Conservation (phyloP, 1,140 invertebrate genomes). For the Coelopa frigida region DNA sequence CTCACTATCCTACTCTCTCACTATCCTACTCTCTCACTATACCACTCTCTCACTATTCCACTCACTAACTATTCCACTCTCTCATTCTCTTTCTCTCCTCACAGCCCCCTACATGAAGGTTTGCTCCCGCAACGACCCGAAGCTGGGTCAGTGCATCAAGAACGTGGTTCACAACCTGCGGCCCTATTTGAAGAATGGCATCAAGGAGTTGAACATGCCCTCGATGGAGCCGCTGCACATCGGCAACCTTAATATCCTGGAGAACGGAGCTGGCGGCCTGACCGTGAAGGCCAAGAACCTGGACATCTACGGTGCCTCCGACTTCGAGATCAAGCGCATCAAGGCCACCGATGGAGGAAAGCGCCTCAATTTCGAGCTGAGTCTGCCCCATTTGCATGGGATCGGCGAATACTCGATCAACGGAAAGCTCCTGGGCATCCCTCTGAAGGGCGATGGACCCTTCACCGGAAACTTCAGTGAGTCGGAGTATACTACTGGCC, state of each 20-base stretch:
- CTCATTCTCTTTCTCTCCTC: too few species aligned
- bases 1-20: too few species aligned
- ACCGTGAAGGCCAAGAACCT: conserved; percentile 51
- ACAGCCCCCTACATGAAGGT: conserved; percentile 56
- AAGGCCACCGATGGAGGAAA: conserved; percentile 48
- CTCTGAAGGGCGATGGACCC: conserved; percentile 54
- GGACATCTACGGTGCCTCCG: conserved; percentile 52
- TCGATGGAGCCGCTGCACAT: conserved; percentile 55
- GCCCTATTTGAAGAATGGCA: conserved; percentile 46
- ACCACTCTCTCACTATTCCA: too few species aligned
- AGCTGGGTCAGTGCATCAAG: conserved; percentile 50
- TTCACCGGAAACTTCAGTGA: conserved; percentile 57
- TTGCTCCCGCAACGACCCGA: conserved; percentile 52
- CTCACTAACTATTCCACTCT: too few species aligned
- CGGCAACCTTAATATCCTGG: conserved; percentile 50
- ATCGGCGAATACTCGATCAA: conserved; percentile 55
- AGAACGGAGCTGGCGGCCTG: conserved; percentile 47
- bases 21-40: too few species aligned
- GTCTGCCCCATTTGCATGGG: conserved; percentile 51
- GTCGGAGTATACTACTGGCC: conserved; percentile 17
- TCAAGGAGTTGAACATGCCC: conserved; percentile 54
- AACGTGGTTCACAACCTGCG: conserved; percentile 48
- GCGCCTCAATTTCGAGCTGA: conserved; percentile 48
- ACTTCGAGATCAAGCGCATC: conserved; percentile 51
- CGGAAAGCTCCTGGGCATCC: conserved; percentile 53